Conservation (phyloP, 2,888 invertebrate species). For the Sinopyrophorus schimmeli region DNA sequence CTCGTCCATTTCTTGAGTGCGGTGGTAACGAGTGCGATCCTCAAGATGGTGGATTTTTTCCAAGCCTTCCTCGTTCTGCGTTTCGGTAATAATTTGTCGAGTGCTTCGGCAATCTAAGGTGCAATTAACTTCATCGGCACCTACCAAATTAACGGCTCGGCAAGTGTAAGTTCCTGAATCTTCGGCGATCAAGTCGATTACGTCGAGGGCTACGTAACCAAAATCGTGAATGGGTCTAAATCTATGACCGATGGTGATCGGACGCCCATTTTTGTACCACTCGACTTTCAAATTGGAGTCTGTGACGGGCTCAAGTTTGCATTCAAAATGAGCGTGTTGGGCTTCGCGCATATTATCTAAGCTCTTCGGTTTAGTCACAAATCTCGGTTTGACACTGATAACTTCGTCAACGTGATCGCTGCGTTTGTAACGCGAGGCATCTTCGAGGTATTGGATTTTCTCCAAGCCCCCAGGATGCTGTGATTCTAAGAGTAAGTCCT, state of each 20-base stretch:
- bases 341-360: constrained; percentile 85
- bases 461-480: constrained; percentile 90
- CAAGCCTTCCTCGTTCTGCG: constrained; percentile 85
- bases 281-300: constrained; percentile 96
- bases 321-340: constrained; percentile 95
- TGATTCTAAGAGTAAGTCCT: constrained; percentile 83
- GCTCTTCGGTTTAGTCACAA: constrained; percentile 85
- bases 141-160: constrained; percentile 86
- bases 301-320: constrained; percentile 94
- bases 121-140: constrained; percentile 84
- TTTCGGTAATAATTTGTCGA: constrained; percentile 79
- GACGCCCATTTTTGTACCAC: constrained; percentile 95
- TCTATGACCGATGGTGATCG: constrained; percentile 91
- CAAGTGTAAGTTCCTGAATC: constrained; percentile 95
- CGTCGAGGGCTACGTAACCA: constrained; percentile 96
- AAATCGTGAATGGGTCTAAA: constrained; percentile 98
- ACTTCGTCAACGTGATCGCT: constrained; percentile 81
- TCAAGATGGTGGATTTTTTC: constrained; percentile 90
- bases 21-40: constrained; percentile 77
- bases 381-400: constrained; percentile 80
- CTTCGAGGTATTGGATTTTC: constrained; percentile 90
- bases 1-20: constrained; percentile 77
- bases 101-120: constrained; percentile 73
- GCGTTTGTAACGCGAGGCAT: constrained; percentile 81
- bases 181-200: constrained; percentile 94